A percentile compares a stretch with the other conserved stretches of the same genome.
Conservation (phyloP, 2,113 vertebrate species). For the Gymnobelideus leadbeateri region DNA sequence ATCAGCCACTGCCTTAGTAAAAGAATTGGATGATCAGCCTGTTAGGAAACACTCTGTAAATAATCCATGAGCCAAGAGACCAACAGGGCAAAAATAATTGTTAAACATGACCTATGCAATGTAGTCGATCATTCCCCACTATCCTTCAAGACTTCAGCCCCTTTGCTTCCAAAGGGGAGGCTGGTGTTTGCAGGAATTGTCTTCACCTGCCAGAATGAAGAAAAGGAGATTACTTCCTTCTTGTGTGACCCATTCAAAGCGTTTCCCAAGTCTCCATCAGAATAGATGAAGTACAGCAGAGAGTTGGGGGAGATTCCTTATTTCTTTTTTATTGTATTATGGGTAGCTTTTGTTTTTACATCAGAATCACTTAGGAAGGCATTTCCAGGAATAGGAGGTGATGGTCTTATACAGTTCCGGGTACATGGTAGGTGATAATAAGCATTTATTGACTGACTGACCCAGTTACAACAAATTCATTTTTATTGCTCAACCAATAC, state of each 20-base stretch:
- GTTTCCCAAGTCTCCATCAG: background rate
- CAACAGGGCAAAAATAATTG: constrained; percentile 74
- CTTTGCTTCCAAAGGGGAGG: constrained; percentile 42
- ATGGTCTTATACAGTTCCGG: too few species aligned
- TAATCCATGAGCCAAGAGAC: constrained; percentile 78
- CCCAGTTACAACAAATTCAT: background rate
- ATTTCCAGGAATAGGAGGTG: constrained; percentile 20
- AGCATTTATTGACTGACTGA: background rate
- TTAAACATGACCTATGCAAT: constrained; percentile 68
- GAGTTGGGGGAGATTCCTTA: background rate
- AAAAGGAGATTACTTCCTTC: background rate
- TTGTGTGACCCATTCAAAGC: background rate
- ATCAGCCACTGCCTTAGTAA: constrained; percentile 59
- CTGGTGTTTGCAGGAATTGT: background rate
- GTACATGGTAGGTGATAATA: background rate
- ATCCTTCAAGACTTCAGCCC: constrained; percentile 38
- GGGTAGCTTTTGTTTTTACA: background rate
- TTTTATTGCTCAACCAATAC: background rate
- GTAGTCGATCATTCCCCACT: constrained; percentile 60
- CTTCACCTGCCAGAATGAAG: background rate
- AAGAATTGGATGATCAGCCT: constrained; percentile 59
- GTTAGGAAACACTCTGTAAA: constrained; percentile 68
- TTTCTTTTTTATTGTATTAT: background rate
- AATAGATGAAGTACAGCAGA: background rate
- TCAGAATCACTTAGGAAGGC: background rate